Conservation (phyloP, 2,113 vertebrate species). For the Xyliphius kryptos region DNA sequence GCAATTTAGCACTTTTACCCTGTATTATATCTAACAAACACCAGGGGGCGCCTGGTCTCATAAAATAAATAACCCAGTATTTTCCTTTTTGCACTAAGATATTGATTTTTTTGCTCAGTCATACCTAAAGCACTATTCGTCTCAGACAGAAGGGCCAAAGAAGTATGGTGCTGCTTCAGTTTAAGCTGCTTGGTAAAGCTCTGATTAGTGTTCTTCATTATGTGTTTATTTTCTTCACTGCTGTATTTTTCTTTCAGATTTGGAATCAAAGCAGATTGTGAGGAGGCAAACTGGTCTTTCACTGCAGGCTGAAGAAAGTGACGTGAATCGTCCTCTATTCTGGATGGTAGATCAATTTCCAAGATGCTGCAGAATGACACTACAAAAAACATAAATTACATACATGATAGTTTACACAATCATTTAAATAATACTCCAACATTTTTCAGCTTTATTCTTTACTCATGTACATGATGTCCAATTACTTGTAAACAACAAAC, state of each 20-base stretch:
- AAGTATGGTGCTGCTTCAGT: neutral
- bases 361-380: neutral
- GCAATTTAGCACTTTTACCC: too few species aligned
- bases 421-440: too few species aligned
- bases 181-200: neutral
- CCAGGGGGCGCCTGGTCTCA: too few species aligned
- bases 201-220: neutral
- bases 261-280: neutral
- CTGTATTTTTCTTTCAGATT: neutral
- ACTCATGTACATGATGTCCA: too few species aligned
- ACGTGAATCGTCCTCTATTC: neutral
- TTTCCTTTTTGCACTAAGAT: neutral
- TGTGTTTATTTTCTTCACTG: neutral
- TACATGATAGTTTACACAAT: neutral
- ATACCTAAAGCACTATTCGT: slow-evolving; percentile 3
- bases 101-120: neutral
- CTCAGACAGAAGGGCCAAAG: neutral
- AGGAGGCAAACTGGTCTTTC: neutral
- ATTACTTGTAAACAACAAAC: too few species aligned
- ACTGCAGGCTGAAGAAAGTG: neutral
- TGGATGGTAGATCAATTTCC: neutral
- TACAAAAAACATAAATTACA: neutral
- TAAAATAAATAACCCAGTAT: too few species aligned
- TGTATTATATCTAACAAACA: too few species aligned
- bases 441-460: too few species aligned